Evolutionary conservation across 2,797 vertebrate genomes (phyloP), one percentile per base, ranked within the genome.

Genomic region (Pipistrellus pipistrellus): DNA sequence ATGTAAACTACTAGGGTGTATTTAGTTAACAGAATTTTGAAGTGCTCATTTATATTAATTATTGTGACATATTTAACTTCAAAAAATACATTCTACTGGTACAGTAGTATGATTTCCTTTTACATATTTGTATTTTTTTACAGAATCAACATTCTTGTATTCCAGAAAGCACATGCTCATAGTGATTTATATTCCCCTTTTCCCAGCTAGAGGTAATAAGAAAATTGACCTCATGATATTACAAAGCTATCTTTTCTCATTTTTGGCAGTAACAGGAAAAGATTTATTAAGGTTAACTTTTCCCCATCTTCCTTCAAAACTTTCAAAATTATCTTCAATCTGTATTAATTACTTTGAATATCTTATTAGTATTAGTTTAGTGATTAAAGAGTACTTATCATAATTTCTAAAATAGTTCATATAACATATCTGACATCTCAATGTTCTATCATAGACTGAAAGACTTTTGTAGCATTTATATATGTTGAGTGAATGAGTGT

Each of bases 261-360:
- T 77, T 92, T 38, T 12, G 51, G 10, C 21, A 85, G 46, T 38
- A 72, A 88, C 6, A 93, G 32, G 66, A 85, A 77, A 95, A 92
- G 87, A 48, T 93, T 72, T 23, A 84, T 72, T 88, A n/a, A 6
- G 71, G 64, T 21, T 46, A 80, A 87, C 86, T 51, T 93, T 30
- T 44, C 53, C 48, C 21, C 2, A 71, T 3, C 27, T 86, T 85
- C 8, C 18, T 48, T 88, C 44, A 35, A 88, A 38, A 4, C 17
- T 80, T 9, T 86, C 14, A 64, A 80, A 95, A 69, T 64, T 76
- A 59, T 15, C 12, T 71, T 93, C 17, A 80, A 30, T 87, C 69
- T 51, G 51, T 75, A 80, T 88, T 71, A 88, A 75, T 27, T 86
- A 87, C 10, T 17, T 82, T 69, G 8, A 78, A 46, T 69, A 75